Evolutionary conservation across 37 sponge, comb jelly and placozoan species (phyloP).

Genomic region (Lycopodina hypogea): DNA sequence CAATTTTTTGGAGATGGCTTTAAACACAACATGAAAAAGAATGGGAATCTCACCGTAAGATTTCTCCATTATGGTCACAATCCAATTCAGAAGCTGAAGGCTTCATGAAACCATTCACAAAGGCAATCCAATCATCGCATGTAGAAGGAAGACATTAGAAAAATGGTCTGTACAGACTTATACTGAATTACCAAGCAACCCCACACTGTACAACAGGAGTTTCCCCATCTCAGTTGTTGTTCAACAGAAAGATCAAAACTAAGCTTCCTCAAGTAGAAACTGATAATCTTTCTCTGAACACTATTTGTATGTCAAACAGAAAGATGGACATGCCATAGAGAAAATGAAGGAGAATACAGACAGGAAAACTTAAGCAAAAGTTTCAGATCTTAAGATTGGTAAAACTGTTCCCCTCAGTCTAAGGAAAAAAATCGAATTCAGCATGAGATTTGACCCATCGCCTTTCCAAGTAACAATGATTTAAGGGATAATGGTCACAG

Average conservation of each 20-base stretch:
- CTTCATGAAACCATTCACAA: conserved; percentile 50
- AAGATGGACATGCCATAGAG: background rate
- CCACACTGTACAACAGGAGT: conserved; percentile 25
- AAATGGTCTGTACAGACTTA: conserved; percentile 28
- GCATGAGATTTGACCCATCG: background rate
- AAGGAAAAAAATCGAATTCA: background rate
- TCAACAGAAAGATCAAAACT: conserved; percentile 35
- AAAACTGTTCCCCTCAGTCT: background rate
- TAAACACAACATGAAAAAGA: background rate
- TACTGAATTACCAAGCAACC: conserved; percentile 41
- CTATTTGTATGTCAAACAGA: background rate
- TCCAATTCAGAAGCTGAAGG: conserved; percentile 29
- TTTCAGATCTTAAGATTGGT: background rate
- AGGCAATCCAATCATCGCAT: conserved; percentile 41
- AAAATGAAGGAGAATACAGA: background rate
- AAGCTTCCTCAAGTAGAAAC: conserved; percentile 7
- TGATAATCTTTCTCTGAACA: no score
- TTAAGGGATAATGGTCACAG: background rate
- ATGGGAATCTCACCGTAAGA: conserved; percentile 31
- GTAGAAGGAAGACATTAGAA: conserved; percentile 47
- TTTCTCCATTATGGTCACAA: conserved; percentile 37
- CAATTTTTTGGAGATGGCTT: conserved; percentile 31
- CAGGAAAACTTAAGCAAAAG: background rate
- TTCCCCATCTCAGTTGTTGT: conserved; percentile 10
- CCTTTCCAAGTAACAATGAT: background rate